Base-by-base conservation (phyloP, 2,797 vertebrate species). In the Chromobotia macracanthus region DNA sequence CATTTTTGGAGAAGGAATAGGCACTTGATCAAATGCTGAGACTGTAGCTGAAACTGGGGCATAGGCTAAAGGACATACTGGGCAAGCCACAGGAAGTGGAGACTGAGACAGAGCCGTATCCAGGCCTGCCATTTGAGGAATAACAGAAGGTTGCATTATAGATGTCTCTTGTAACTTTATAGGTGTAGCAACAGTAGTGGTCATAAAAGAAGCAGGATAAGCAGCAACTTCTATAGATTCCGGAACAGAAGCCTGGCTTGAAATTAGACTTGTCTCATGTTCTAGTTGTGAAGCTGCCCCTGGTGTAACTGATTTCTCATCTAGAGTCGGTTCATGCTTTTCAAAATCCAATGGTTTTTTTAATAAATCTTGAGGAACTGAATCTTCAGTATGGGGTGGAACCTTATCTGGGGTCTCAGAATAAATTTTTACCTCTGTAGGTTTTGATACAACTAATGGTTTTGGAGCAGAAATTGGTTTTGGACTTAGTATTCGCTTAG, bases 391-490 rank as follows among this genome's bases (percentile, higher is more conserved):
- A 84, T 87, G 48, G 79, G 89, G 87, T 82, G 82, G 90, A 58
- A 90, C 86, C 28, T 87, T 83, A 88, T 92, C 90, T 86, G 90
- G 86, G 86, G 90, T 91, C 66, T 87, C 87, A 77, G 91, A 89
- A 80, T 87, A 67, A 79, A 88, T 85, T 9, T 44, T 66, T 68
- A 75, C 70, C 31, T 55, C 73, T 44, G 25, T 46, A 71, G 56
- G 11, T 55, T 83, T 77, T 79, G 13, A 13, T 23, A 46, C 55
- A 12, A 38, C 9, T 64, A 44, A 46, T 75, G 77, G 66, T 75
- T 83, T 81, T 38, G 63, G 18, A 53, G 41, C 53, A 56, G 50
- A 10, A 5, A 48, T 19, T 75, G 72, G 53, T 61, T 79, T 84
- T 66, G 56, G 18, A 73, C 21, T 13, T 77, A 56, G 18, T 38